Conservation (phyloP, 2,888 invertebrate genomes). For the Mythimna pallens region DNA sequence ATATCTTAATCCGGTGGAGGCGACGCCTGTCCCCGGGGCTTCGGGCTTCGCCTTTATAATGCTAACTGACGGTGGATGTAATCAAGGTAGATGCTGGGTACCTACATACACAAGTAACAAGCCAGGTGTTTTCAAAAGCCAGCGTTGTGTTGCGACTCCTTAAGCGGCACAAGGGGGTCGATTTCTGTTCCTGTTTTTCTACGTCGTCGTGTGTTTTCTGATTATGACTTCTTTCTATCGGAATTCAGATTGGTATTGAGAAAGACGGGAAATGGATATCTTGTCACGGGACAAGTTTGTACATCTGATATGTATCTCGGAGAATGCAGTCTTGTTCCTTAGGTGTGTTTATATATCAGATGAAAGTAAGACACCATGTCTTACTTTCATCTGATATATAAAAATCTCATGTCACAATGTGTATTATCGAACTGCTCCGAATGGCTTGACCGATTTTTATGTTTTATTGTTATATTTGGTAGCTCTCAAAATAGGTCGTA, state of each 20-base stretch:
- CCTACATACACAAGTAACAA: conserved; percentile 20
- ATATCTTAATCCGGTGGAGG: conserved; percentile 76
- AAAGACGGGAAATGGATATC: conserved; percentile 23
- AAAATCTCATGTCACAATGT: too few species aligned
- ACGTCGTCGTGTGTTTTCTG: conserved; percentile 29
- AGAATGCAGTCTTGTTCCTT: neutral
- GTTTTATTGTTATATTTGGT: too few species aligned
- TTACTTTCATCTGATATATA: too few species aligned
- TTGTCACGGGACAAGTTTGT: conserved; percentile 3
- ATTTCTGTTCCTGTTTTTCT: conserved; percentile 28
- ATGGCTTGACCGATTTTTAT: too few species aligned
- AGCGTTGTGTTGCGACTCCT: conserved; percentile 43
- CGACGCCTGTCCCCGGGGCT: conserved; percentile 62
- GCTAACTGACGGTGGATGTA: conserved; percentile 58
- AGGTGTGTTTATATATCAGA: too few species aligned
- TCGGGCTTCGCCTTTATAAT: conserved; percentile 64
- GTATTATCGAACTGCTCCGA: too few species aligned
- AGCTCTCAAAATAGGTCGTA: too few species aligned
- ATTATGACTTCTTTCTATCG: conserved; percentile 52
- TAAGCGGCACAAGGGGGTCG: conserved; percentile 29
- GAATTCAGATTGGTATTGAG: conserved; percentile 33
- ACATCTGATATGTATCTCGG: conserved; percentile 6
- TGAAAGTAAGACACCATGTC: too few species aligned
- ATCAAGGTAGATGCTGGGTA: conserved; percentile 39
- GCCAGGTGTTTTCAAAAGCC: conserved; percentile 52